Evolutionary conservation across 2,888 invertebrate genomes (phyloP).

Genomic region (Andrena flavipes): DNA sequence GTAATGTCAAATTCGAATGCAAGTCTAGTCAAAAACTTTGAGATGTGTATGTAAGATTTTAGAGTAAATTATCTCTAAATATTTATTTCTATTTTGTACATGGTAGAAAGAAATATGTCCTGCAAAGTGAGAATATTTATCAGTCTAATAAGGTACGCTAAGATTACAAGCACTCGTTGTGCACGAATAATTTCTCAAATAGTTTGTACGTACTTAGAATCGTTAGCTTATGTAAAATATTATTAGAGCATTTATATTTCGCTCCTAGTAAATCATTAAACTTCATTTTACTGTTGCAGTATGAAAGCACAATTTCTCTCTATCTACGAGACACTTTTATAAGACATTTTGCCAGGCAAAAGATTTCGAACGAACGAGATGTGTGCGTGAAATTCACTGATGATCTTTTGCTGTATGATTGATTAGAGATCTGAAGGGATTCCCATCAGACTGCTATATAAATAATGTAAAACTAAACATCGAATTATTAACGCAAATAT

Average conservation of each 20-base stretch:
- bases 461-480: no score
- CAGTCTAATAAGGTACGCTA: slow-evolving; percentile 66
- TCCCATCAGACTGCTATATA: no score
- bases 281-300: no score
- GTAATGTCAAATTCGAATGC: slow-evolving; percentile 72
- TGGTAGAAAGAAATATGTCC: slow-evolving; percentile 59
- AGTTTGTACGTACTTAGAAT: neutral
- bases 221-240: slow-evolving; percentile 2
- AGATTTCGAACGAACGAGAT: no score
- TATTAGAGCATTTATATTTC: neutral
- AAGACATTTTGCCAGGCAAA: no score
- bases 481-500: slow-evolving; percentile 71
- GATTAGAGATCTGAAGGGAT: no score
- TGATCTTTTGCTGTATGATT: no score
- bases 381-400: no score
- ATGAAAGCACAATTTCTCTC: no score
- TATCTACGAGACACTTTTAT: no score
- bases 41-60: slow-evolving; percentile 56
- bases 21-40: slow-evolving; percentile 76
- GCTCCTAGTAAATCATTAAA: no score
- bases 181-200: neutral
- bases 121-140: slow-evolving; percentile 74
- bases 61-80: slow-evolving; percentile 19
- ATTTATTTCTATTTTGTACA: slow-evolving; percentile 31
- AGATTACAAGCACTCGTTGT: neutral